phyloP scores from a whole-genome alignment of 2,113 vertebrate species.

The Papio anubis region DNA sequence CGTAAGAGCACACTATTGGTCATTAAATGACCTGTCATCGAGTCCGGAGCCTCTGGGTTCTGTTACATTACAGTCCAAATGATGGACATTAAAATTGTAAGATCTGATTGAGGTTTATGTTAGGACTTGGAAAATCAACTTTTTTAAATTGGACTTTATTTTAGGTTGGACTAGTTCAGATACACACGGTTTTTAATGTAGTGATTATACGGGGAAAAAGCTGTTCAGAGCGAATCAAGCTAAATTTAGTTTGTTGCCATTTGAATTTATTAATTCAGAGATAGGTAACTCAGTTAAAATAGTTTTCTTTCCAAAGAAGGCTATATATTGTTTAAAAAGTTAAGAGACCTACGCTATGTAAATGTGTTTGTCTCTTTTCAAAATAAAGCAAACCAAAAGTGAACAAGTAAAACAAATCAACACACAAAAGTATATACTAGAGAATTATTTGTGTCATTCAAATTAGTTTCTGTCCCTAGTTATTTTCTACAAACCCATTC shows the following conservation, averaged over 20 bases:
- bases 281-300: not conserved
- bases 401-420: not conserved
- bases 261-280: not conserved
- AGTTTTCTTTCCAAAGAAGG: not conserved
- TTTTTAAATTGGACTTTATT: not conserved
- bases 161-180: not conserved
- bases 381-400: conserved; percentile 6
- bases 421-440: not conserved
- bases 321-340: not conserved
- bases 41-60: not conserved
- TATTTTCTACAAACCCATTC: not conserved
- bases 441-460: not conserved
- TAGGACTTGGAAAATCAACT: not conserved
- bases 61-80: not conserved
- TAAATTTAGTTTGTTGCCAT: not conserved
- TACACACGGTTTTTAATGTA: not conserved
- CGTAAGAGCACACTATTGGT: not conserved
- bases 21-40: not conserved
- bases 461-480: not conserved
- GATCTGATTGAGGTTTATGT: not conserved
- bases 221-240: not conserved
- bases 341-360: not conserved
- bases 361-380: conserved; percentile 32
- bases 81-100: not conserved
- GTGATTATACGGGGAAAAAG: not conserved